phyloP scores from a whole-genome alignment of 2,888 invertebrate genomes.

The Rutpela maculata region DNA sequence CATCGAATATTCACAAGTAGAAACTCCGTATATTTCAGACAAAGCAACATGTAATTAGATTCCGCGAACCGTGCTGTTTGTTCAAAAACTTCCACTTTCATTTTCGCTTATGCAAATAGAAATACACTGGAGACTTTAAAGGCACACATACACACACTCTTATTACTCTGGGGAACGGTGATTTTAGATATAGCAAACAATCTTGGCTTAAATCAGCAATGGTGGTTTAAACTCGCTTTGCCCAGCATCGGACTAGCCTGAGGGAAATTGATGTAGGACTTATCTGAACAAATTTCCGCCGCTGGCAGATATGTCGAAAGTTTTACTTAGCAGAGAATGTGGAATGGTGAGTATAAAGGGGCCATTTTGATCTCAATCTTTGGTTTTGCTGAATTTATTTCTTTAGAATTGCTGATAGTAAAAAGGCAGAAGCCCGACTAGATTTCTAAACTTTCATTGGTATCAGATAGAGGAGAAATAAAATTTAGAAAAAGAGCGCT shows the following conservation, averaged over 20 bases:
- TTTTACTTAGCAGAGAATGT: slow-evolving; percentile 21
- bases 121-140: slow-evolving; percentile 22
- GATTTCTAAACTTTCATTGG: neutral
- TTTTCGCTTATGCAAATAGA: slow-evolving; percentile 37
- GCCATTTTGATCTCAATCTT: slow-evolving; percentile 16
- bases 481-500: no score
- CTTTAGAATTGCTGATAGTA: slow-evolving; percentile 9
- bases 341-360: slow-evolving; percentile 22
- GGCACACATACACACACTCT: slow-evolving; percentile 33
- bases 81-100: slow-evolving; percentile 30
- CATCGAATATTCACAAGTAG: neutral
- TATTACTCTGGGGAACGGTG: slow-evolving; percentile 32
- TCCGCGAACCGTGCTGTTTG: slow-evolving; percentile 18
- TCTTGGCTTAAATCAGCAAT: slow-evolving; percentile 26
- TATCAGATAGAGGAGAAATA: neutral
- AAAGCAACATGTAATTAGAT: slow-evolving; percentile 19
- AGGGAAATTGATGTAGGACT: slow-evolving; percentile 32
- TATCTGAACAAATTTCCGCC: slow-evolving; percentile 36
- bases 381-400: slow-evolving; percentile 4
- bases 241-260: slow-evolving; percentile 32
- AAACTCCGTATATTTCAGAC: slow-evolving; percentile 3
- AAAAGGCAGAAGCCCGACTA: neutral
- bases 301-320: slow-evolving; percentile 17
- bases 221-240: slow-evolving; percentile 21
- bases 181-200: slow-evolving; percentile 38